Conservation (phyloP, 2,888 invertebrate species). For the Cheilosia vernalis region DNA sequence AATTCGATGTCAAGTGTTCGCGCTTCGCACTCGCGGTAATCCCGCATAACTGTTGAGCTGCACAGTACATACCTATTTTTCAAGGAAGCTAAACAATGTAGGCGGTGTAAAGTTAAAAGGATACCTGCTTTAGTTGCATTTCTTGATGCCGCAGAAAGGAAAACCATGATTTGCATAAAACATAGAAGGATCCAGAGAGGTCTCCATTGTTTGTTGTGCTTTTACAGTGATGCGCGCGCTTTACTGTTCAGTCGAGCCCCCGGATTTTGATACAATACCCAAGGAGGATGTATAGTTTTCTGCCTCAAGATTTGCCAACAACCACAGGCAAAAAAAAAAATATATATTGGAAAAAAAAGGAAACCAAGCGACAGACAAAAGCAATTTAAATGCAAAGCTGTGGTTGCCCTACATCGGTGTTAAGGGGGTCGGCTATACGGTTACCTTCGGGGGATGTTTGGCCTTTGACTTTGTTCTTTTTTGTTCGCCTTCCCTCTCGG, state of each 20-base stretch:
- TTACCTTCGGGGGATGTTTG: constrained; percentile 60
- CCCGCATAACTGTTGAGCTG: constrained; percentile 61
- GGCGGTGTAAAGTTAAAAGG: constrained; percentile 52
- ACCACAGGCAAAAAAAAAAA: constrained; percentile 22
- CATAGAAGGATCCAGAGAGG: neutral
- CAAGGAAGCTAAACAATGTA: constrained; percentile 34
- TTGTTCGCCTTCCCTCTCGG: neutral
- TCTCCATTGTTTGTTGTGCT: constrained; percentile 56
- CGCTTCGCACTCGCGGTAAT: constrained; percentile 42
- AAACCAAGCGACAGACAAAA: constrained; percentile 61
- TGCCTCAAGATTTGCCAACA: constrained; percentile 49
- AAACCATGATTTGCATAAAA: constrained; percentile 53
- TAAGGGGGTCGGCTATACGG: constrained; percentile 22
- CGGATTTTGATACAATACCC: constrained; percentile 30
- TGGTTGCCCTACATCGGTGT: constrained; percentile 51
- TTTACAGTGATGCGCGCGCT: constrained; percentile 45
- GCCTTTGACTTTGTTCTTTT: constrained; percentile 48
- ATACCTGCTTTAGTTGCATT: constrained; percentile 61
- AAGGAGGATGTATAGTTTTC: constrained; percentile 30
- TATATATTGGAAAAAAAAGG: neutral
- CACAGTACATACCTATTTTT: neutral
- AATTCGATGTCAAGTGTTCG: constrained; percentile 59
- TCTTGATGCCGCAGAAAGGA: constrained; percentile 21
- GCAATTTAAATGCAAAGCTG: constrained; percentile 68
- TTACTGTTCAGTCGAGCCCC: constrained; percentile 37